Base-by-base conservation (phyloP, 2,888 invertebrate species). In the Campoplex capitator region DNA sequence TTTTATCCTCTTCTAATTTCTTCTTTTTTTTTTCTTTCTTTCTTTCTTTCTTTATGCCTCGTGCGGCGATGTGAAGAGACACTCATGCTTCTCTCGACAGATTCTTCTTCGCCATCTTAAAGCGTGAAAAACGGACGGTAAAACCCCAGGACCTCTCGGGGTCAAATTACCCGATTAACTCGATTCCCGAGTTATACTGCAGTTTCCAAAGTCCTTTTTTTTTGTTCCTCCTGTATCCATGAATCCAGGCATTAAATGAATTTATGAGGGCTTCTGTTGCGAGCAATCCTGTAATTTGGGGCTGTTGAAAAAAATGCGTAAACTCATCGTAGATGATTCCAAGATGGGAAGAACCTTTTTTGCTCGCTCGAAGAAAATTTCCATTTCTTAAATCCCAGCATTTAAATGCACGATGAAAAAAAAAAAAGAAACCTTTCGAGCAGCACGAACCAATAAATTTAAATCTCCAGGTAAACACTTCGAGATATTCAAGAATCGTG, bases 61-160 rank as follows among this genome's bases (percentile, higher is more conserved):
- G 71, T 67, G 83, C 77, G 76, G 51, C 42, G 56, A 76, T 35
- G 51, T 48, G 62, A 78, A 78, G 68, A 68, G 78, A 78, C 68
- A 78, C 68, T 68, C 51, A 42, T 67, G 51, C 16, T 67, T 67
- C 35, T 13, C 65, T 51, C 78, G 68, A 68, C 68, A 62, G 54
- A 56, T 68, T 78, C 78, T 38, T 42, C 23, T 8, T 18, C 42
- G 32, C n/a, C 45, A 45, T 35, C 23, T 16, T 38, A 58, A 62
- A 78, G 38, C 42, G 78, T 68, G 67, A 68, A 68, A 78, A 68
- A 35, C 68, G 11, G 54, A n/a, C 51, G 38, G 38, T 42, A 32
- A 65, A 78, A 45, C 42, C 38, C 13, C 54, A 32, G 28, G 28
- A 68, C 54, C 38, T 38, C 54, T 68, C 6, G n/a, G 65, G 42